A percentile compares a stretch with the other conserved stretches of the same genome.
These are phyloP conservation scores for Drosophila melanocephala DNA, from an alignment of 2,888 invertebrate species.

Conservation along the genomic window DNA sequence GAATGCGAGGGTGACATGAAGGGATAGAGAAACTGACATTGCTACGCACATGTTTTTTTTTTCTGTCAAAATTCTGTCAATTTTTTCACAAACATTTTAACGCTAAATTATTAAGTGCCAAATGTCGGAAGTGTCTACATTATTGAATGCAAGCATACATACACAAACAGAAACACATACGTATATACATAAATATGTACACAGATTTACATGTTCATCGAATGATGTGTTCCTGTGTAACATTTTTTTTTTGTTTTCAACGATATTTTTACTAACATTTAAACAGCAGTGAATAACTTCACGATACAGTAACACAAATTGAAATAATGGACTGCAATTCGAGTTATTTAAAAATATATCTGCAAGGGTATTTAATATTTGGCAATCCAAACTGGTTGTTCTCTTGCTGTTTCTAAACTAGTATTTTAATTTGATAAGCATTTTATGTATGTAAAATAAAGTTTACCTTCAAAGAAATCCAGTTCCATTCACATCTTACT, in stretches of 20 bases:
- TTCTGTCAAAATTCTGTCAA: conserved; percentile 75
- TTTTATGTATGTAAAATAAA: neutral
- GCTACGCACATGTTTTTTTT: conserved; percentile 30
- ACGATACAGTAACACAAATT: neutral
- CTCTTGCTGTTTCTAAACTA: neutral
- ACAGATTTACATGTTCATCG: neutral
- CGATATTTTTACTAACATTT: neutral
- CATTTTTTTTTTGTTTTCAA: neutral
- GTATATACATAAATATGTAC: conserved; percentile 4
- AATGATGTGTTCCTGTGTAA: conserved; percentile 2
- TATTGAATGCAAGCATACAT: conserved; percentile 39
- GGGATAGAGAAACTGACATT: conserved; percentile 23
- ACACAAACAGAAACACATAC: neutral
- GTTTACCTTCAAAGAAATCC: neutral
- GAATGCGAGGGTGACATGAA: conserved; percentile 25
- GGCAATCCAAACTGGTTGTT: neutral
- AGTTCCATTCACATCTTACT: neutral
- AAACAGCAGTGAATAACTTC: neutral
- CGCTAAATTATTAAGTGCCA: conserved; percentile 65
- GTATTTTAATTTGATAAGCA: neutral
- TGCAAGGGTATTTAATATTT: neutral
- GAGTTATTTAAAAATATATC: neutral
- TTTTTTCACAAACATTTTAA: conserved; percentile 71
- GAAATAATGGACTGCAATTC: neutral
- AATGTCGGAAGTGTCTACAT: conserved; percentile 58